These are phyloP conservation scores for Gallinago jamesoni DNA, from an alignment of 2,113 vertebrate genomes.

Conservation along the genomic window DNA sequence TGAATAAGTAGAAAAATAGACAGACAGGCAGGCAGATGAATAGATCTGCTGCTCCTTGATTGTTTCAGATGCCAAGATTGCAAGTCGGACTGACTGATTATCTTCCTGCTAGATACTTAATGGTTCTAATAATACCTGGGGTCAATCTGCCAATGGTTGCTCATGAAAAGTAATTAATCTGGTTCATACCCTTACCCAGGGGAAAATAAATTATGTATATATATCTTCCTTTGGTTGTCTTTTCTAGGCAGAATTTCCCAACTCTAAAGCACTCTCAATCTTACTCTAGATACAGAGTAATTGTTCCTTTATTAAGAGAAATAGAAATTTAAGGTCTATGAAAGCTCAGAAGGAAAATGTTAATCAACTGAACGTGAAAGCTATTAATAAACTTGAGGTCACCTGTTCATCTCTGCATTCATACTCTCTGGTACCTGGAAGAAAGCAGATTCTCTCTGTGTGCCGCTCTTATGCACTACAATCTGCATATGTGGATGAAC, in stretches of 20 bases:
- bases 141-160: slow-evolving; percentile 11
- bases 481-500: background rate
- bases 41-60: background rate
- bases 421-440: background rate
- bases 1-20: background rate
- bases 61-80: slow-evolving; percentile 8
- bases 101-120: background rate
- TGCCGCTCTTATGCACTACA: background rate
- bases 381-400: background rate
- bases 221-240: background rate
- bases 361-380: background rate
- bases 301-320: background rate
- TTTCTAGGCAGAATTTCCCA: background rate
- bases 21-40: background rate
- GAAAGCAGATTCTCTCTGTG: background rate
- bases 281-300: background rate
- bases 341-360: background rate
- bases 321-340: background rate
- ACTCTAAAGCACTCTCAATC: background rate
- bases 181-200: slow-evolving; percentile 5
- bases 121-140: slow-evolving; percentile 38
- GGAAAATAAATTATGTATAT: slow-evolving; percentile 55
- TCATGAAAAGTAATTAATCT: slow-evolving; percentile 53
- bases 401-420: background rate
- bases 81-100: slow-evolving; percentile 19